A percentile compares a stretch with the other conserved stretches of the same genome.
Evolutionary conservation across 2,113 vertebrate genomes (phyloP).

Genomic region (Chascanopsetta lugubris): DNA sequence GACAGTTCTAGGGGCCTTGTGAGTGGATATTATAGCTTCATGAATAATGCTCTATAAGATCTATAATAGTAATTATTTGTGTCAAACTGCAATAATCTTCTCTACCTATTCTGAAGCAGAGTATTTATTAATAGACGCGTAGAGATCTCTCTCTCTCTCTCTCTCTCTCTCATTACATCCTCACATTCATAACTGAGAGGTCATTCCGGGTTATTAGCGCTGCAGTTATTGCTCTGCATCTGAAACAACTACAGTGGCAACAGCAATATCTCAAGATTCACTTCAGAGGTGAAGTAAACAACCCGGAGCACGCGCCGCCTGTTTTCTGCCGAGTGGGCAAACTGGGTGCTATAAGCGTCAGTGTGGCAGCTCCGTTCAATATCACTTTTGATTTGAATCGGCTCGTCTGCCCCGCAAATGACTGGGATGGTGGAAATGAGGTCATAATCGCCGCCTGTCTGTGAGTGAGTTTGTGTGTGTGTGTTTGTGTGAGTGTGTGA

Average conservation of each 20-base stretch:
- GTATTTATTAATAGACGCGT: too few species aligned
- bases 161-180: constrained; percentile 33
- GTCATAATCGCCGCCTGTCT: constrained; percentile 53
- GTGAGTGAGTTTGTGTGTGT: constrained; percentile 20
- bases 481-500: constrained; percentile 23
- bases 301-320: constrained; percentile 7
- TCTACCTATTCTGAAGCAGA: too few species aligned
- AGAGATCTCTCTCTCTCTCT: too few species aligned
- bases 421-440: constrained; percentile 46
- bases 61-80: too few species aligned
- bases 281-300: constrained; percentile 43
- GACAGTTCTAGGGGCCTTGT: too few species aligned
- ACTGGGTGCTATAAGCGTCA: constrained; percentile 34
- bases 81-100: too few species aligned
- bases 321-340: constrained; percentile 28
- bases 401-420: constrained; percentile 41
- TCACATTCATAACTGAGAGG: constrained; percentile 13
- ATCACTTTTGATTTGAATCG: constrained; percentile 41
- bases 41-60: too few species aligned
- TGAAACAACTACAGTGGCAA: constrained; percentile 22
- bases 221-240: background rate
- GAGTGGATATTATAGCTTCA: too few species aligned
- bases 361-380: constrained; percentile 25
- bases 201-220: constrained; percentile 22
- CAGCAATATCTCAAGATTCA: constrained; percentile 27